Base-by-base conservation (phyloP, 2,113 vertebrate species). In the Psilopsiagon aurifrons region DNA sequence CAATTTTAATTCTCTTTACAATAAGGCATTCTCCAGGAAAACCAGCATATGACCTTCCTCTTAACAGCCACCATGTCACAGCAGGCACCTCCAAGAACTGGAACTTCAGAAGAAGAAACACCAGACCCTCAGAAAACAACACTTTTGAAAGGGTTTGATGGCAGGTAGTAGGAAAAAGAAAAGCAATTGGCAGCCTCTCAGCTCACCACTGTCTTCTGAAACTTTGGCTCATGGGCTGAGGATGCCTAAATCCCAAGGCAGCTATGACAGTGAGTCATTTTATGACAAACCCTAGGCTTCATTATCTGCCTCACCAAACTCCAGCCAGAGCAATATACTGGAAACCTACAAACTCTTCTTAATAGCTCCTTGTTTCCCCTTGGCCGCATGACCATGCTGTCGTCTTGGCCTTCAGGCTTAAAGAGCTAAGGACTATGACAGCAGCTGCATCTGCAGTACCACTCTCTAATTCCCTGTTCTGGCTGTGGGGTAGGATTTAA, bases 261-360 rank as follows among this genome's bases (percentile, higher is more conserved):
- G 94, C 79, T 71, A 85, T 96, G 96, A 79, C 88, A 94, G 41
- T 94, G 94, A 97, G 70, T 96, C 96, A 94, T 43, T 93, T 87
- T 39, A 41, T 83, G 94, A 92, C 96, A 88, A 93, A 92, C 88
- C 87, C 94, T 92, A 92, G 95, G 87, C 85, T 93, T 93, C 94
- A 92, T 95, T 92, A 93, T 83, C 90, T 92, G 95, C 96, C 94
- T 94, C 96, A 73, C 78, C 95, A 93, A 95, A 83, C 28, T 82
- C 84, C 93, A 92, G 94, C 39, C 46, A 0, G 90, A 90, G 86
- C 75, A 17, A 62, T 7, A 17, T 35, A 0, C 51, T 90, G 75
- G 75, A 70, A 95, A 76, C 46, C 63, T 47, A 8, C 81, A 78
- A 43, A 37, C 47, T 29, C 77, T 85, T 69, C 43, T n/a, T 17